These are phyloP conservation scores for Quadroppia sp. DNA, from an alignment of 2,888 invertebrate genomes.

Conservation along the genomic window DNA sequence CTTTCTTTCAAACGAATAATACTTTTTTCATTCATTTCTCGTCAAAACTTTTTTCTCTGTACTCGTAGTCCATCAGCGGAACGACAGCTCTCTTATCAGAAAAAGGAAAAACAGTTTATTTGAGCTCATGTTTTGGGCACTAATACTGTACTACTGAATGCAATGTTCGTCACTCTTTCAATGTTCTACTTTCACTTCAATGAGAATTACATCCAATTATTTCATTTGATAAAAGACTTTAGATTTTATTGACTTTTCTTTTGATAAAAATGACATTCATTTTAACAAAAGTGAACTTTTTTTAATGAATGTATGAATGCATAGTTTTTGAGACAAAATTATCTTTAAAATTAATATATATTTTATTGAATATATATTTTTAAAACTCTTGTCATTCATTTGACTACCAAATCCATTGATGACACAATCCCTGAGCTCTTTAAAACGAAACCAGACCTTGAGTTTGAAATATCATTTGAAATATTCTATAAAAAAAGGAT, in stretches of 20 bases:
- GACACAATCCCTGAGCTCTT: too few species aligned
- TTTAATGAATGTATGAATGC: conserved; percentile 6
- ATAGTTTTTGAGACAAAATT: neutral
- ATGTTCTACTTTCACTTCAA: conserved; percentile 29
- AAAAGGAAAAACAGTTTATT: neutral
- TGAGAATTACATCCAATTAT: conserved; percentile 16
- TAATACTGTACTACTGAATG: neutral
- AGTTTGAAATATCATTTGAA: too few species aligned
- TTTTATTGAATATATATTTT: too few species aligned
- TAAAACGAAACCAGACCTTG: too few species aligned
- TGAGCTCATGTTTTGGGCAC: neutral
- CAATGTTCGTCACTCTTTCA: neutral
- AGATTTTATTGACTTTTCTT: neutral
- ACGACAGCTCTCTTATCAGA: conserved; percentile 29
- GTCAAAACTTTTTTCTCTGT: conserved; percentile 10
- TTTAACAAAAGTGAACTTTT: conserved; percentile 24
- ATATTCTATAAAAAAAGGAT: too few species aligned
- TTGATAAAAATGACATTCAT: conserved; percentile 16
- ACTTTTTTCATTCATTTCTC: neutral
- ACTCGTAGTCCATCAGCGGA: neutral
- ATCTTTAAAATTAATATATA: neutral
- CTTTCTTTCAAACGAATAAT: conserved; percentile 19
- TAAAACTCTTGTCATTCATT: too few species aligned
- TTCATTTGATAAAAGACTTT: conserved; percentile 4
- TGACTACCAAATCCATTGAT: too few species aligned